Base-by-base conservation (phyloP, 2,888 invertebrate species). In the Ochropleura plecta region DNA sequence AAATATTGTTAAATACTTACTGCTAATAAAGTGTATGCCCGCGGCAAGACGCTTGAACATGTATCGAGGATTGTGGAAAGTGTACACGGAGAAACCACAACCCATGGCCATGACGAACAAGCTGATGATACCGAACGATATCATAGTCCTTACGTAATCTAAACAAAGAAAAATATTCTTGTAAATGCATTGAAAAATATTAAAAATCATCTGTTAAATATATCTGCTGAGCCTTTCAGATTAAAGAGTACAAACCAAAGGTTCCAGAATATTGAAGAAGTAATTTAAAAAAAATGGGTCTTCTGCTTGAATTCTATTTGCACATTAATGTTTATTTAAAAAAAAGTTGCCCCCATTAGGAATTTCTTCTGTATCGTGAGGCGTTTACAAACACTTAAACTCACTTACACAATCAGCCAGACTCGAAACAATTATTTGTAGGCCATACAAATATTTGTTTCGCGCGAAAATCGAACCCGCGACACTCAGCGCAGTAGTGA, bases 31-130 rank as follows among this genome's bases (percentile, higher is more conserved):
- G 91, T 98, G 98, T 79, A 98, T 98, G 40, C 98, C 98, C 0
- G 98, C 98, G 6, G 98, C 98, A 44, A 99, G 96, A 55, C 99
- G 96, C 92, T 99, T 99, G 95, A 98, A 98, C 97, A 98, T 98
- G 92, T 99, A 99, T 7, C 98, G 97, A 5, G 98, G 98, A 91
- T 98, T 98, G 84, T 97, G 97, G 92, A 99, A 98, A 20, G 98
- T 98, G 92, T 99, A 99, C 82, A 98, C 97, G 9, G 98, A 98
- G 93, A 98, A 98, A 3, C 97, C 97, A 70, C 98, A 97, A 0
- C 98, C 98, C 97, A 98, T 97, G 62, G 97, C 93, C 98, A 98
- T 98, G 60, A 98, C 97, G 83, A 98, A 97, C 74, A 98, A 92
- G 79, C 98, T 98, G 89, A 99, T 98, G 85, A 98, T 97, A 63